Percentiles rank a stretch among this genome's conserved stretches.
phyloP scores from a whole-genome alignment of 2,113 vertebrate species.

The Corythoichthys haematopterus region DNA sequence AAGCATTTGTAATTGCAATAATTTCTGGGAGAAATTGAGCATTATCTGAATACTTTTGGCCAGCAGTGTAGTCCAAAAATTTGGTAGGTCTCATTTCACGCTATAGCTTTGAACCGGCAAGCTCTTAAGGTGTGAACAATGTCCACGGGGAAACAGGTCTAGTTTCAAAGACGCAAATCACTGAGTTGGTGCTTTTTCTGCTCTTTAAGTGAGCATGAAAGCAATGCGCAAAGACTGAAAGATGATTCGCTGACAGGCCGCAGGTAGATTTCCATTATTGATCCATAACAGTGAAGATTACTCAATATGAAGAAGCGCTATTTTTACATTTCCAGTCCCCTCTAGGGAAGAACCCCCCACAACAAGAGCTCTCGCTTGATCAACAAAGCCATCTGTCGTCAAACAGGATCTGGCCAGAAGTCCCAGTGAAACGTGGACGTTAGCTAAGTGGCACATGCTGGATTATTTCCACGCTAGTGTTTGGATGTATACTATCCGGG shows the following conservation, averaged over 20 bases:
- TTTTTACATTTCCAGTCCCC: conserved; percentile 28
- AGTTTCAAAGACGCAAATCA: conserved; percentile 45
- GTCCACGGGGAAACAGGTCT: conserved; percentile 13
- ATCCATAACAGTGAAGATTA: conserved; percentile 32
- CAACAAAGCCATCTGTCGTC: conserved; percentile 13
- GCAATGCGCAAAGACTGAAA: conserved; percentile 36
- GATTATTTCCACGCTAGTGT: conserved; percentile 11
- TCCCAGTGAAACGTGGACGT: conserved; percentile 3
- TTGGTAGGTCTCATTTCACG: not conserved
- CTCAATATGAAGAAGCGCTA: conserved; percentile 32
- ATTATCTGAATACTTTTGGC: too few relatives aligned
- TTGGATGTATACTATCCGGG: conserved; percentile 23
- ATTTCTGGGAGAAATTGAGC: too few relatives aligned
- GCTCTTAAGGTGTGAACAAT: conserved; percentile 19
- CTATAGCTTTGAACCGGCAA: not conserved
- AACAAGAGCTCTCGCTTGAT: conserved; percentile 10
- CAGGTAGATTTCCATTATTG: conserved; percentile 48
- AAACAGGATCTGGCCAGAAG: conserved; percentile 2
- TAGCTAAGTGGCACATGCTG: conserved; percentile 11
- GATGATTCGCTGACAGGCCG: conserved; percentile 37
- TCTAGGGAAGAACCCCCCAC: conserved; percentile 19
- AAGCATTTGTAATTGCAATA: too few relatives aligned
- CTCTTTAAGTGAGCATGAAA: conserved; percentile 54
- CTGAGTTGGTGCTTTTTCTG: conserved; percentile 6
- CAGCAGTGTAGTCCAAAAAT: too few relatives aligned